These are phyloP conservation scores for Ceryle rudis DNA, from an alignment of 2,797 vertebrate genomes.

Conservation along the genomic window DNA sequence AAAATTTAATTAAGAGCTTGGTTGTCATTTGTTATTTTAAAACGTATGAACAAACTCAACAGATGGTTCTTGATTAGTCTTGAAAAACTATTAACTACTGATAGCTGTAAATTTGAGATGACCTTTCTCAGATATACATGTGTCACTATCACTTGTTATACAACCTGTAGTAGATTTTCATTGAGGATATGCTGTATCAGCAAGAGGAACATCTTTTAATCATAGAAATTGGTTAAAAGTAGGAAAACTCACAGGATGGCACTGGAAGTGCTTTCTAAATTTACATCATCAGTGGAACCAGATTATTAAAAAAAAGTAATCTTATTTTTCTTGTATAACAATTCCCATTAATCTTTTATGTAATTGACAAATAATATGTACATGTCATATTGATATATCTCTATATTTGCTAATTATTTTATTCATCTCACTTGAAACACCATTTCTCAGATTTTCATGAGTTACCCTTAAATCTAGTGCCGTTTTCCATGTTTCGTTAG, in stretches of 20 bases:
- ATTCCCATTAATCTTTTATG: neutral
- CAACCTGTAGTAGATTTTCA: neutral
- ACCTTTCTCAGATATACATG: neutral
- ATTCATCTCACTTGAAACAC: neutral
- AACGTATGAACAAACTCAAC: conserved; percentile 1
- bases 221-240: neutral
- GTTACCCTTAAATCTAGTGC: neutral
- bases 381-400: neutral
- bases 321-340: neutral
- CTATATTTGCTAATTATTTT: neutral
- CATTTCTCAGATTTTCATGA: neutral
- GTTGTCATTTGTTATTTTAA: neutral
- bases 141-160: neutral
- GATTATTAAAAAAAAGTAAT: neutral
- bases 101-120: neutral
- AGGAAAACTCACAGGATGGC: neutral
- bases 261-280: neutral
- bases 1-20: conserved; percentile 26
- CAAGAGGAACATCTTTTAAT: neutral
- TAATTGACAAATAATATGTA: neutral
- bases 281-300: neutral
- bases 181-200: neutral
- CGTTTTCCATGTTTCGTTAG: neutral
- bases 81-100: conserved; percentile 13
- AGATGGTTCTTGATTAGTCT: conserved; percentile 33